Base-by-base conservation (phyloP, 2,113 vertebrate genomes). In the Hyperoodon ampullatus region DNA sequence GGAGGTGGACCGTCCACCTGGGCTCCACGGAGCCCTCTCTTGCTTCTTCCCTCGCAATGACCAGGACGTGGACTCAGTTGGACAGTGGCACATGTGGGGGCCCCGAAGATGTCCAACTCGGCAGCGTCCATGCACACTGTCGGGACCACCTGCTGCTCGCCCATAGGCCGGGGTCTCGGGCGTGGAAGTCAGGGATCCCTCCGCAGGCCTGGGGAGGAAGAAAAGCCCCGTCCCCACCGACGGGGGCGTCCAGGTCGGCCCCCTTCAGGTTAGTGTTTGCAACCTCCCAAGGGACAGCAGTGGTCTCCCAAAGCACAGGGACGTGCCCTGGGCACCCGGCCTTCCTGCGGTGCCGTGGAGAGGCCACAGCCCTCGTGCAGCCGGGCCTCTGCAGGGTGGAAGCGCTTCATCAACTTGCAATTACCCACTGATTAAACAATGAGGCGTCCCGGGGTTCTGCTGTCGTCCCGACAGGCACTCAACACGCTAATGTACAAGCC, bases 341-440 rank as follows among this genome's bases (percentile, higher is more conserved):
- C 75, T n/a, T 23, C 19, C 75, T 23, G 30, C 0, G 9, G 30
- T 9, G 10, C 3, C 10, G 15, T 15, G 28, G 5, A 55, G 28
- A 42, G 28, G n/a, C 75, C 5, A 30, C 77, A 50, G 84, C 13
- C 53, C 35, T 93, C 28, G 1, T 0, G 65, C 95, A 5, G 1
- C 60, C 78, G 30, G 1, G 92, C 50, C 84, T 96, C 88, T 71
- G 96, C 97, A 84, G 96, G 86, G 97, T 0, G 63, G 97, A 94
- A 80, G 95, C 13, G 97, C 98, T 98, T 99, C 99, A 99, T 99
- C 99, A 98, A 98, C 98, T 98, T 96, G 98, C 96, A 98, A 98
- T 98, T 98, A 97, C 97, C 19, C 98, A 98, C 99, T 99, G 99
- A 99, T 99, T 99, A 99, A 98, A 98, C 98, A 98, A 98, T 96